A percentile compares a stretch with the other conserved stretches of the same genome.
These are phyloP conservation scores for Lepus townsendii DNA, from an alignment of 2,797 vertebrate species.

Conservation along the genomic window DNA sequence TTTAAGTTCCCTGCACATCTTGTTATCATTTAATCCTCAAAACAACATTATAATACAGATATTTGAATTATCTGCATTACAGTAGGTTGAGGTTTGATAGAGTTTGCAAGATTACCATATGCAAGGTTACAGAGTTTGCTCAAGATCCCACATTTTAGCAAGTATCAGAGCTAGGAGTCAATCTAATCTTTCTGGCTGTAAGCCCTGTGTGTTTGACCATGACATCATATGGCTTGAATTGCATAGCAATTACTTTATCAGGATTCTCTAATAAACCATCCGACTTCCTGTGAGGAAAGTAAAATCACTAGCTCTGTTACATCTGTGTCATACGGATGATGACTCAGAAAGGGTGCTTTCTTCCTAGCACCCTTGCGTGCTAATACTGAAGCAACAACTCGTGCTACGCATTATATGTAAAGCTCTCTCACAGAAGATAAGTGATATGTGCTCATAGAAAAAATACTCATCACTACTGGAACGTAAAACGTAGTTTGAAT, in stretches of 20 bases:
- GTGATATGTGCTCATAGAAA: not conserved
- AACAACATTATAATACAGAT: not conserved
- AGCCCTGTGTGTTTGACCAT: not conserved
- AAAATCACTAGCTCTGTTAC: not conserved
- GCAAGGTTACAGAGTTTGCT: not conserved
- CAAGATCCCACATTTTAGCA: not conserved
- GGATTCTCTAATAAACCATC: not conserved
- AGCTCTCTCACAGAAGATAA: not conserved
- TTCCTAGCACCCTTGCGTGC: not conserved
- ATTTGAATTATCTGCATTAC: not conserved
- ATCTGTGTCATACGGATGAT: not conserved
- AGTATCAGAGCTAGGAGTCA: not conserved
- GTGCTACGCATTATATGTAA: not conserved
- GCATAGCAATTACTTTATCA: not conserved
- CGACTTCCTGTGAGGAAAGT: not conserved
- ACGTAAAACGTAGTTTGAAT: not conserved
- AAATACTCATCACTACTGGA: not conserved
- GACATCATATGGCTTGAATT: not conserved
- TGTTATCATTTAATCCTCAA: conserved; percentile 15
- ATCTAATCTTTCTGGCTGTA: not conserved
- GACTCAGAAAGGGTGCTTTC: not conserved
- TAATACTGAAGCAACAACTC: accelerated
- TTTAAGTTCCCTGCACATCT: not conserved
- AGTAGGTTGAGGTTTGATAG: not conserved
- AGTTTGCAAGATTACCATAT: not conserved